phyloP scores from a whole-genome alignment of 2,888 invertebrate species.

The Dexiosoma caninum region DNA sequence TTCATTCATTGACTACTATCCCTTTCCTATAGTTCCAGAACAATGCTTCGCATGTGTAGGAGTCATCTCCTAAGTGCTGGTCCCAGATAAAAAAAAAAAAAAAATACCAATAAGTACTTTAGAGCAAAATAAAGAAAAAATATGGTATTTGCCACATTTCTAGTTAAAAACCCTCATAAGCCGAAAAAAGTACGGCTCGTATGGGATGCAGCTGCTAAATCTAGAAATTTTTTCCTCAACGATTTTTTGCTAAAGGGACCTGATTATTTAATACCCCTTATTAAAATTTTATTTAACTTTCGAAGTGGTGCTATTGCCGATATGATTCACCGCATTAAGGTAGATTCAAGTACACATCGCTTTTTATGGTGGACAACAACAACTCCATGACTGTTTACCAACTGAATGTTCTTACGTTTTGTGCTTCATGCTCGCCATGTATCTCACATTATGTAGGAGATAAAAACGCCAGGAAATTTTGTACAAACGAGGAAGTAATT shows the following conservation, averaged over 20 bases:
- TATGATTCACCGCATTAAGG: conserved; percentile 52
- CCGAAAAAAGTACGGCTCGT: no score
- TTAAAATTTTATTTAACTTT: conserved; percentile 38
- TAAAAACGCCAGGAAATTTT: conserved; percentile 17
- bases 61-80: no score
- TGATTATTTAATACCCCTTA: conserved; percentile 24
- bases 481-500: no score
- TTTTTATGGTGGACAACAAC: conserved; percentile 43
- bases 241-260: conserved; percentile 38
- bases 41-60: no score
- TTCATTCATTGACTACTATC: no score
- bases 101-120: neutral
- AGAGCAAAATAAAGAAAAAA: neutral
- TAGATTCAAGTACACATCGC: conserved; percentile 41
- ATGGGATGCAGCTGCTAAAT: conserved; percentile 38
- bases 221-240: conserved; percentile 3
- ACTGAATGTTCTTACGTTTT: conserved; percentile 28
- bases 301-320: conserved; percentile 41
- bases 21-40: no score
- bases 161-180: conserved; percentile 37
- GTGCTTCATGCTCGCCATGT: no score
- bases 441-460: conserved; percentile 33
- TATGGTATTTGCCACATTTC: conserved; percentile 55
- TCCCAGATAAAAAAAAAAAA: no score
- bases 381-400: neutral